Evolutionary conservation across 2,888 invertebrate species (phyloP).

Genomic region (Agrochola litura): DNA sequence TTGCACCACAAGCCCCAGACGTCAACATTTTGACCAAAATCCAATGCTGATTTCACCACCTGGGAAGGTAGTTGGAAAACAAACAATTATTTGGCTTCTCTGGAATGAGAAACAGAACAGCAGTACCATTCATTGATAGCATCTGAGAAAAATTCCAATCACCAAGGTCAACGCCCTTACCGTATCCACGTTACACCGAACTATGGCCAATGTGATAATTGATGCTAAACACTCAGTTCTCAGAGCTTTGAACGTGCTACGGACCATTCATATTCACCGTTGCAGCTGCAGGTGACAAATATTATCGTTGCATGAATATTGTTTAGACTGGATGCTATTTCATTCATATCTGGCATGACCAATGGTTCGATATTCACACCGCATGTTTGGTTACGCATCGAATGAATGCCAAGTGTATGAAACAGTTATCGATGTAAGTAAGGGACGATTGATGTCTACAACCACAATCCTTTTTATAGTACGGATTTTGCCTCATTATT

Average conservation of each 20-base stretch:
- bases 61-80: background rate
- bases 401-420: slow-evolving; percentile 30
- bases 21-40: background rate
- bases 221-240: slow-evolving; percentile 61
- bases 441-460: background rate
- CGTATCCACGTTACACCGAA: slow-evolving; percentile 35
- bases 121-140: slow-evolving; percentile 1
- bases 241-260: slow-evolving; percentile 40
- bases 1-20: background rate
- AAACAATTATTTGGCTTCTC: background rate
- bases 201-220: slow-evolving; percentile 61
- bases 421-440: slow-evolving; percentile 20
- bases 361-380: slow-evolving; percentile 28
- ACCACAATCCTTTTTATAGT: background rate
- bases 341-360: slow-evolving; percentile 45
- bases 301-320: slow-evolving; percentile 38
- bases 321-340: slow-evolving; percentile 27
- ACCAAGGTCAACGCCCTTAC: slow-evolving; percentile 54
- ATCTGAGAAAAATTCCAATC: slow-evolving; percentile 49
- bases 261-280: slow-evolving; percentile 58
- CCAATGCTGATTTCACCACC: background rate
- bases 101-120: background rate
- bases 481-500: background rate
- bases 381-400: slow-evolving; percentile 21
- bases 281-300: slow-evolving; percentile 59